Conservation (phyloP, 2,113 vertebrate genomes). For the Neogale vison region DNA sequence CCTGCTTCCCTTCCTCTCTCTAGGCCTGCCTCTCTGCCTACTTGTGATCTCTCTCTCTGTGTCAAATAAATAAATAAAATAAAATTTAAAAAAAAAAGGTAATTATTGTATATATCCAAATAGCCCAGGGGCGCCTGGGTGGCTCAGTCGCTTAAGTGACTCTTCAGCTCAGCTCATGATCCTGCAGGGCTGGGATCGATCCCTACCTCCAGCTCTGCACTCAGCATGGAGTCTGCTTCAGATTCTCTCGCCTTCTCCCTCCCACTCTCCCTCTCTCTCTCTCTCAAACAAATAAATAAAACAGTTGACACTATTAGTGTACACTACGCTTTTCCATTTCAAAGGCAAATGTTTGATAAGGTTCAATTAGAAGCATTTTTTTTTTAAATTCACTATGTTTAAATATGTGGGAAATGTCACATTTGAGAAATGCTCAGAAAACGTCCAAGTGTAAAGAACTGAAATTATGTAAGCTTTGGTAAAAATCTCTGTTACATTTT, state of each 20-base stretch:
- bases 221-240: not conserved
- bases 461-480: not conserved
- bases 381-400: not conserved
- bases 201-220: not conserved
- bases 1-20: too few relatives aligned
- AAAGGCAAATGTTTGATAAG: not conserved
- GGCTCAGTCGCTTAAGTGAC: not conserved
- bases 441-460: not conserved
- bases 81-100: too few relatives aligned
- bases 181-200: not conserved
- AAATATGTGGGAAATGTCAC: not conserved
- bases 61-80: too few relatives aligned
- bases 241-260: not conserved
- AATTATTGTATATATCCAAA: too few relatives aligned
- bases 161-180: not conserved
- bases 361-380: constrained; percentile 17
- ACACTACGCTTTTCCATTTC: not conserved
- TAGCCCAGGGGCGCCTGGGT: too few relatives aligned
- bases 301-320: not conserved
- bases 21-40: too few relatives aligned
- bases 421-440: constrained; percentile 9
- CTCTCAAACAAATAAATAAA: not conserved
- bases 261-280: too few relatives aligned
- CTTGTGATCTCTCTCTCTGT: too few relatives aligned
- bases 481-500: constrained; percentile 34